Evolutionary conservation across 2,888 invertebrate species (phyloP), one percentile per base, ranked within the genome.

Genomic region (Clanis bilineata): DNA sequence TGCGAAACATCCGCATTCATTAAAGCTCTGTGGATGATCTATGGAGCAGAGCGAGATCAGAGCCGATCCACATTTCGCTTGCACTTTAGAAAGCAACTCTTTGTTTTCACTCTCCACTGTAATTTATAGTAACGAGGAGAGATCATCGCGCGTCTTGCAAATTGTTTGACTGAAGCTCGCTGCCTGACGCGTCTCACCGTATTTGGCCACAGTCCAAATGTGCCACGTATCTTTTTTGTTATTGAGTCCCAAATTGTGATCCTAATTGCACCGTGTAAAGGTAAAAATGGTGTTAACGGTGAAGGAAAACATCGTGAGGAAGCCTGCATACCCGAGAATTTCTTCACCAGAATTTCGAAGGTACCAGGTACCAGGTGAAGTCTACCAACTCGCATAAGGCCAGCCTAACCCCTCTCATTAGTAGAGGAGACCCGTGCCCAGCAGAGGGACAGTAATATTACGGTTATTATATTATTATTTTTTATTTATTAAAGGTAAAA

Each of bases 1-100:
- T 83, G 70, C 75, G 73, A 77, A 82, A 84, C 78, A 80, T 87
- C 85, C 85, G 83, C 83, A 79, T 83, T 81, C 78, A 72, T 79
- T 76, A 79, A 76, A 76, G 74, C 72, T 74, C 72, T 76, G 66
- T 68, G 72, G 81, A 82, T 82, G 79, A 82, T 84, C 82, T 81
- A 83, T 80, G 74, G 71, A 74, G 69, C 73, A 66, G 15, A 32
- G 51, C 70, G 68, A 69, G 72, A 74, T 60, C 77, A 66, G 73
- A 75, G 70, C 71, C 66, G 74, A 79, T 77, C 76, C 74, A 82
- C 80, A 84, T 83, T 82, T 83, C 78, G 81, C 83, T 79, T 82
- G 81, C 83, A 82, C 80, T 84, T 83, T 89, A 85, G 90, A 90
- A 90, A 91, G 90, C 69, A 80, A 86, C 71, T 83, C 86, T 88